Conservation (phyloP, 2,888 invertebrate genomes). For the Laspeyria flexula region DNA sequence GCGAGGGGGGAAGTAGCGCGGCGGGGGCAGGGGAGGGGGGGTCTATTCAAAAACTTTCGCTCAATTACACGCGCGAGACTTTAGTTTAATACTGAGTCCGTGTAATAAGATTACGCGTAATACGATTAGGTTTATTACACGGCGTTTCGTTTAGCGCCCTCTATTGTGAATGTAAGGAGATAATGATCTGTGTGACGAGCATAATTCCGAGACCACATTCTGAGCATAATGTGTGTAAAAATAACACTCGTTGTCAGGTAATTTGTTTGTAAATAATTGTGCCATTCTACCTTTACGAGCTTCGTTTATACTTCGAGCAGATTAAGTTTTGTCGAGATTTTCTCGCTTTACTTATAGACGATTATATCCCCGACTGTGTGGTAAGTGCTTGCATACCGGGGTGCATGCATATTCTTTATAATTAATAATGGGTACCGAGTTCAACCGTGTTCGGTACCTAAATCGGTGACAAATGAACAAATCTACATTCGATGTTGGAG, state of each 20-base stretch:
- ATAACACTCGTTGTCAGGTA: conserved; percentile 29
- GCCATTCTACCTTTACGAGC: conserved; percentile 27
- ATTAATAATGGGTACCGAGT: too few species aligned
- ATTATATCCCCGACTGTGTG: neutral
- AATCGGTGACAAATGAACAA: neutral
- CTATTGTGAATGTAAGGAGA: conserved; percentile 39
- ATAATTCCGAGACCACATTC: conserved; percentile 26
- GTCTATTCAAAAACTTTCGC: conserved; percentile 51
- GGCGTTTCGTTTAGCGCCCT: conserved; percentile 39
- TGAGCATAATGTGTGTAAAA: conserved; percentile 26
- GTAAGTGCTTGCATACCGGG: too few species aligned
- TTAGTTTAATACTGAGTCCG: conserved; percentile 45
- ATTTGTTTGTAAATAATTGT: conserved; percentile 39
- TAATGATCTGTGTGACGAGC: conserved; percentile 35
- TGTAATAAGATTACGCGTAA: conserved; percentile 50
- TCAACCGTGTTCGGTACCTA: too few species aligned
- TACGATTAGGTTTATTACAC: conserved; percentile 42
- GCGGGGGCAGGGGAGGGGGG: conserved; percentile 6
- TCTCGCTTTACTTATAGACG: neutral
- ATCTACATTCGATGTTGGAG: conserved; percentile 21
- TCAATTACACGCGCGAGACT: conserved; percentile 47
- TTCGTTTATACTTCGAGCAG: conserved; percentile 20
- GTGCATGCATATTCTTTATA: too few species aligned
- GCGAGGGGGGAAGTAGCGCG: conserved; percentile 2
- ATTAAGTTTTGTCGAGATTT: conserved; percentile 34